Percentiles rank a stretch among this genome's conserved stretches.
These are phyloP conservation scores for Pemphredon lugubris DNA, from an alignment of 2,888 invertebrate genomes.

Conservation along the genomic window DNA sequence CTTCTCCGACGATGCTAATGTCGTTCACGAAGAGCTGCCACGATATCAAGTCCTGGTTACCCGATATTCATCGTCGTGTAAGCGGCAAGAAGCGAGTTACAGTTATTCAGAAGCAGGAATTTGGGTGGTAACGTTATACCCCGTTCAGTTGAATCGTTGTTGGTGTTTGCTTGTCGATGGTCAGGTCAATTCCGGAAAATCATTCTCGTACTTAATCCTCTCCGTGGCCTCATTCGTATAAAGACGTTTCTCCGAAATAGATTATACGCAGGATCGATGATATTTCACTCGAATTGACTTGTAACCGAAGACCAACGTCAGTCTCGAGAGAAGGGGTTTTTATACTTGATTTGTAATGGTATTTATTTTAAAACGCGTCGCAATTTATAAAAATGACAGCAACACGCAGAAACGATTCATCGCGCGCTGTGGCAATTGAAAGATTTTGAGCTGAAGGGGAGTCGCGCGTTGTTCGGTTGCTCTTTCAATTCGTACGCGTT, in stretches of 20 bases:
- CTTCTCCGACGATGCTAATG: slow-evolving; percentile 4
- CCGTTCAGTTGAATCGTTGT: slow-evolving; percentile 19
- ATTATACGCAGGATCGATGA: no score
- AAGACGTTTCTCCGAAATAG: no score
- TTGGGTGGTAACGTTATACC: slow-evolving; percentile 61
- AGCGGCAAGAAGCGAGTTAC: slow-evolving; percentile 45
- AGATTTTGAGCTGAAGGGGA: no score
- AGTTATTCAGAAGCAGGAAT: slow-evolving; percentile 61
- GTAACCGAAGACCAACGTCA: no score
- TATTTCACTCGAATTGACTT: no score
- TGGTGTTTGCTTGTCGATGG: slow-evolving; percentile 32
- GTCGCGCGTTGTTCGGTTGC: no score
- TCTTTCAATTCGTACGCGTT: no score
- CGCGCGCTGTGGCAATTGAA: not conserved
- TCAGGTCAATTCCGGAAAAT: slow-evolving; percentile 27
- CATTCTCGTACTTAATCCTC: no score
- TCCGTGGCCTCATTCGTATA: not conserved
- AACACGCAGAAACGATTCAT: not conserved
- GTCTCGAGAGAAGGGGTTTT: no score
- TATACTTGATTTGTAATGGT: no score
- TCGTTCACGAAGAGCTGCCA: slow-evolving; percentile 9
- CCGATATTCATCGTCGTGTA: slow-evolving; percentile 32
- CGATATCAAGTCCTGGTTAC: slow-evolving; percentile 19
- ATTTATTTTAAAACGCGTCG: no score
- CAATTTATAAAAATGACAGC: no score